These are phyloP conservation scores for Gambusia yucatana DNA, from an alignment of 2,797 vertebrate genomes.

Conservation along the genomic window DNA sequence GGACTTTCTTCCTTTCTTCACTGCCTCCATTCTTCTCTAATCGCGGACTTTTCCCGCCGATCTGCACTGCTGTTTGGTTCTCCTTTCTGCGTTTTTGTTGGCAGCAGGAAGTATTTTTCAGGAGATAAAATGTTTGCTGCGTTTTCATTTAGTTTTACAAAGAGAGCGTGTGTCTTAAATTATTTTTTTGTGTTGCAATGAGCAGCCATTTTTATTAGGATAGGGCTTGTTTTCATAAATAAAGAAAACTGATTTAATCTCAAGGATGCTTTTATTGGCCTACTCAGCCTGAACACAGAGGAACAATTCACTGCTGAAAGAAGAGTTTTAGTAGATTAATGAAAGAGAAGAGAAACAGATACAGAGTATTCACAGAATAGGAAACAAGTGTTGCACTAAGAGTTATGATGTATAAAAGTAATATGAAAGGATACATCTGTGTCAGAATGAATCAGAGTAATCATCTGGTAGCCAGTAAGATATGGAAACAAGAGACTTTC, in stretches of 20 bases:
- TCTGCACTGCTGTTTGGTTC: slow-evolving; percentile 42
- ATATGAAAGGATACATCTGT: slow-evolving; percentile 24
- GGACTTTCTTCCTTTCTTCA: slow-evolving; percentile 42
- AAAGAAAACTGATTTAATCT: slow-evolving; percentile 65
- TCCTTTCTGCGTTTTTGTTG: slow-evolving; percentile 39
- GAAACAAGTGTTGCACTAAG: neutral
- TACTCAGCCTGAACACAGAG: slow-evolving; percentile 49
- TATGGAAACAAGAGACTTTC: slow-evolving; percentile 43
- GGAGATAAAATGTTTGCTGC: slow-evolving; percentile 24
- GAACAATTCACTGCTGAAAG: slow-evolving; percentile 40
- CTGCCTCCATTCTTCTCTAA: slow-evolving; percentile 45
- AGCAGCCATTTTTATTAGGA: slow-evolving; percentile 52
- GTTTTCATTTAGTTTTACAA: slow-evolving; percentile 43
- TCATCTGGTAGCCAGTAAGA: slow-evolving; percentile 46
- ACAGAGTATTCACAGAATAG: slow-evolving; percentile 1
- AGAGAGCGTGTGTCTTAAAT: slow-evolving; percentile 32
- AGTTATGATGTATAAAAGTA: neutral
- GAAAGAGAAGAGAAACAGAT: slow-evolving; percentile 43
- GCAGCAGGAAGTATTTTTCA: slow-evolving; percentile 38
- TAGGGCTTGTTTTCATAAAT: slow-evolving; percentile 59
- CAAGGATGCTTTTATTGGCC: slow-evolving; percentile 65
- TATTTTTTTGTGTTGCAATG: slow-evolving; percentile 24
- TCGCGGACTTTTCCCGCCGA: slow-evolving; percentile 32
- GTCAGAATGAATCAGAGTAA: slow-evolving; percentile 35
- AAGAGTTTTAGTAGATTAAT: slow-evolving; percentile 48